These are phyloP conservation scores for Molossus molossus DNA, from an alignment of 2,797 vertebrate species.

Conservation along the genomic window DNA sequence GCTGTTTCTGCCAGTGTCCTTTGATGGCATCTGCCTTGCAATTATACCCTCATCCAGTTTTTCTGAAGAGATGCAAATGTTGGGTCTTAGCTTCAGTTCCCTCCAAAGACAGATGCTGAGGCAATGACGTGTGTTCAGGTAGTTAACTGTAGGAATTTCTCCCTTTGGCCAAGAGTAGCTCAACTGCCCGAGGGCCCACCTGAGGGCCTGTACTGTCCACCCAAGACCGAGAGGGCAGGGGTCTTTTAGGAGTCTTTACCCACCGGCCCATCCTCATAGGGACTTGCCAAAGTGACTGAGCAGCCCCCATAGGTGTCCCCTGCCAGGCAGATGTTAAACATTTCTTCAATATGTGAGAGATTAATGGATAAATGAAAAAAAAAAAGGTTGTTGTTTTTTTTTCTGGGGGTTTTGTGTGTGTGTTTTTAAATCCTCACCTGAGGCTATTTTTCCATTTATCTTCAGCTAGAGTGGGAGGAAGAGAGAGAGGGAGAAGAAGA, in stretches of 20 bases:
- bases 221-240: not conserved
- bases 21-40: not conserved
- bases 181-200: not conserved
- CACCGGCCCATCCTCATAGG: not conserved
- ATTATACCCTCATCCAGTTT: not conserved
- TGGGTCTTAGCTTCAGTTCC: slow-evolving; percentile 7
- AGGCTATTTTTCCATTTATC: too few relatives aligned
- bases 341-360: slow-evolving; percentile 1
- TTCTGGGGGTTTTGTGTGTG: not conserved
- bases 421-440: too few relatives aligned
- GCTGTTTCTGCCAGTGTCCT: not conserved
- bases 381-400: not conserved
- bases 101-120: not conserved
- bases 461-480: too few relatives aligned
- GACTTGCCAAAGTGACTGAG: not conserved
- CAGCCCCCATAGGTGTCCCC: not conserved
- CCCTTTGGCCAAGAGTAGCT: not conserved
- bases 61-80: slow-evolving; percentile 25
- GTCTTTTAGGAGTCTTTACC: not conserved
- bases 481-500: too few relatives aligned
- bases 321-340: slow-evolving; percentile 5
- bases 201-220: not conserved
- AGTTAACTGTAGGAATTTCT: not conserved
- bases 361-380: slow-evolving; percentile 8
- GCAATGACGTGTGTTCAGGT: not conserved